Evolutionary conservation across 2,797 vertebrate species (phyloP), one percentile per base, ranked within the genome.

Genomic region (Pseudochirops cupreus): DNA sequence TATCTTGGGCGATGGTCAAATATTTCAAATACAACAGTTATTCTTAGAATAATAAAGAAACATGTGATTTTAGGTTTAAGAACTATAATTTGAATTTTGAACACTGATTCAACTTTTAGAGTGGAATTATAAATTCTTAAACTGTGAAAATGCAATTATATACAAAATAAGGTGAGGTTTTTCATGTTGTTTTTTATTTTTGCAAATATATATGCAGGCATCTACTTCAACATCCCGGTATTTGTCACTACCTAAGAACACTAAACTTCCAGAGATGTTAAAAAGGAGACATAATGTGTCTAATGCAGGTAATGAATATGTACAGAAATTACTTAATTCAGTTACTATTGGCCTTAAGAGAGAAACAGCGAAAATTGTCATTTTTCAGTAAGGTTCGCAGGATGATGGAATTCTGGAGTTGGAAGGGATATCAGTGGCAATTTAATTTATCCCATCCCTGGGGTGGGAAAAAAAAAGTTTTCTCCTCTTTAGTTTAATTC

Each of bases 201-300:
- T 52, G 3, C 94, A 0, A 29, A 50, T 96, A 95, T 98, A 89
- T 94, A 56, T 50, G 92, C 97, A 99, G 99, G 98, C 93, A 98
- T 97, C 98, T 97, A 98, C 97, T 97, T 99, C 90, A 99, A 99
- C 98, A 98, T 99, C 98, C 98, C 98, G 99, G 90, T 99, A 98
- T 95, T 98, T 99, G 97, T 99, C 99, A n/a, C 99, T 99, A 97
- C 99, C 99, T 97, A 98, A 99, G 98, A 99, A 99, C 91, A 98
- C 99, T 95, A 99, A 98, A 97, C 98, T 99, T 56, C 99, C 99
- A 94, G 99, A 99, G 91, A 99, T 98, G 93, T 98, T 99, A 93
- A 98, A 98, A 96, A 98, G 98, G 96, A 98, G 99, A 96, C 98
- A 93, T 55, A 99, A 98, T 96, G 93, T 87, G 59, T 98, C 98